Conservation (phyloP, 2,113 vertebrate species). For the Okapia johnstoni region DNA sequence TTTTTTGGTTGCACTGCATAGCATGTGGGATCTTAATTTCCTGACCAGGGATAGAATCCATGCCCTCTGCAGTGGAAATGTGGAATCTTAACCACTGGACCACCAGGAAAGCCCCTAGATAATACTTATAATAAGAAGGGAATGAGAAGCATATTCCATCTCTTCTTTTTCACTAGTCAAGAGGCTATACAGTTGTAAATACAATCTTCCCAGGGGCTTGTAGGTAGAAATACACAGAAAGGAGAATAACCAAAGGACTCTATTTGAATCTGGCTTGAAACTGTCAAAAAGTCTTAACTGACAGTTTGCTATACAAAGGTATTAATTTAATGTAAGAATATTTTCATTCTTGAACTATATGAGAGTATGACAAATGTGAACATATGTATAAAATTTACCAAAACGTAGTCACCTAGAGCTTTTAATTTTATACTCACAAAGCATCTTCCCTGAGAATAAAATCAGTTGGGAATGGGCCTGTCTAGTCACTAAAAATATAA, state of each 20-base stretch:
- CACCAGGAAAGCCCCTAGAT: background rate
- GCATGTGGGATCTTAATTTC: background rate
- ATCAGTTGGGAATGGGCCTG: background rate
- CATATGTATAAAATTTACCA: background rate
- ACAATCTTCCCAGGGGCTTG: background rate
- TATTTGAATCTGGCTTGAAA: background rate
- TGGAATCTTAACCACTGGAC: background rate
- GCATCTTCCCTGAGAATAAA: background rate
- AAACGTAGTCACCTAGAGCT: background rate
- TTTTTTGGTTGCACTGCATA: background rate
- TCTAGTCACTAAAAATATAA: background rate
- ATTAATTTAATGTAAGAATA: background rate
- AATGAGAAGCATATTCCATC: background rate
- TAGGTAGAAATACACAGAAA: background rate
- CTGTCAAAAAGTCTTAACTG: background rate
- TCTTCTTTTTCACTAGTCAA: background rate
- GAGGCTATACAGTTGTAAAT: background rate
- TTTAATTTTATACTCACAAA: background rate
- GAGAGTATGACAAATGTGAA: background rate
- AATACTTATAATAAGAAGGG: background rate
- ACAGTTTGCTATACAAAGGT: background rate
- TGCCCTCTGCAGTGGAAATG: background rate
- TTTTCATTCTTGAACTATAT: background rate
- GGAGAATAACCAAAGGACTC: background rate
- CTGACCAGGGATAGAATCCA: background rate